Evolutionary conservation across 2,797 vertebrate genomes (phyloP), one percentile per base, ranked within the genome.

Genomic region (Poeciliopsis paucimaculata): DNA sequence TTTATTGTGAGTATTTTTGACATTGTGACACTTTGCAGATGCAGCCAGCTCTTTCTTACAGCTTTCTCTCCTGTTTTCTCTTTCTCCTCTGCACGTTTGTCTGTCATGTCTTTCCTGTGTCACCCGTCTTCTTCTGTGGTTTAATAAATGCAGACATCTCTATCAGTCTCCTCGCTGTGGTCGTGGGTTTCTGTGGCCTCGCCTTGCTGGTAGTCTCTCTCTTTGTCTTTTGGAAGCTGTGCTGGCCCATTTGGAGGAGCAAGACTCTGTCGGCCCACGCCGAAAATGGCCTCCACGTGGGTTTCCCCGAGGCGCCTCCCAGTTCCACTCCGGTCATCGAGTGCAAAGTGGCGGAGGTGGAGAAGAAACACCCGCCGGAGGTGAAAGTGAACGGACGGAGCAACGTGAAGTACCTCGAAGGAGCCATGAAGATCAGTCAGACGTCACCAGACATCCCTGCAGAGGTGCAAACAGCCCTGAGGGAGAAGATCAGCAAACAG

Each of bases 181-280:
- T 99, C 11, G 98, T 99, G 94, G 97, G 97, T 95, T 99, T 99
- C 95, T 99, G 98, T 75, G 98, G 97, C 85, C 97, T 99, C n/a
- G 97, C 98, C 92, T 91, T 99, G 95, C 95, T 99, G 95, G 95
- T 97, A 88, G 98, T 99, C 91, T 99, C 98, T 0, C 97, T 99
- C 88, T 99, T 99, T 94, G 98, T 99, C 90, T 98, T 99, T 96
- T 99, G 98, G 98, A 99, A 99, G 95, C 93, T 99, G 92, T 99
- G 98, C 81, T 98, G 98, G 98, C 98, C 98, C 45, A 96, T 97
- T 89, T 99, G 98, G 98, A 97, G 96, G 92, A 99, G 96, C 94
- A 99, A 99, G 91, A 95, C 97, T 0, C 82, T 98, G 75, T 92
- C 95, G 26, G 91, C 95, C 46, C 96, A 95, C 0, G 31, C 87